phyloP scores from a whole-genome alignment of 2,888 invertebrate species.

The Torymus auratus region DNA sequence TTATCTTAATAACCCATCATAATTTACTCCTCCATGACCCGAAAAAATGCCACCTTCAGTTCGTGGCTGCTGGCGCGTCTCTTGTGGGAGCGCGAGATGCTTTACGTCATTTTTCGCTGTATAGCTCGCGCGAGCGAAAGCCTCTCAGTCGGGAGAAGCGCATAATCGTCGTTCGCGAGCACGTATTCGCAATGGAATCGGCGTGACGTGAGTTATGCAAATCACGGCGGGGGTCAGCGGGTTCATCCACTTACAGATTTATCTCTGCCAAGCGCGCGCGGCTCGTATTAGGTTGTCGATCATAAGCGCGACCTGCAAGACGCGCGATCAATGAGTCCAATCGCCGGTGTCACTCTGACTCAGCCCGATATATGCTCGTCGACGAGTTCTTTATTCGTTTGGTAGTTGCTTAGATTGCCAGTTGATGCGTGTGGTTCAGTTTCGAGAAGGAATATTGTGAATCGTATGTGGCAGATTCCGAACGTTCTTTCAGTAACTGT shows the following conservation, averaged over 20 bases:
- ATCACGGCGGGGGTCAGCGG: constrained; percentile 57
- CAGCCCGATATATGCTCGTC: constrained; percentile 18
- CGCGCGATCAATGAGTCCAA: constrained; percentile 41
- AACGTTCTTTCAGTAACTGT: too few species aligned
- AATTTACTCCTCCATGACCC: constrained; percentile 23
- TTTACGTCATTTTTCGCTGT: constrained; percentile 50
- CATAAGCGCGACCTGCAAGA: constrained; percentile 16
- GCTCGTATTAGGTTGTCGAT: constrained; percentile 43
- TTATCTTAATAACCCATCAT: constrained; percentile 45
- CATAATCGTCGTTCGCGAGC: constrained; percentile 35
- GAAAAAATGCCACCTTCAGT: constrained; percentile 12
- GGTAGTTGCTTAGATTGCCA: neutral
- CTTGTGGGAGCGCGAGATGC: constrained; percentile 9
- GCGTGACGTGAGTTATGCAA: constrained; percentile 62
- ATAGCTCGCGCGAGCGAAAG: constrained; percentile 5
- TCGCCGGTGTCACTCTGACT: constrained; percentile 51
- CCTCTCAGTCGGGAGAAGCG: neutral
- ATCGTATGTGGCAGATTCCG: too few species aligned
- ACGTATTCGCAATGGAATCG: constrained; percentile 56
- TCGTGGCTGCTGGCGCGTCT: constrained; percentile 17
- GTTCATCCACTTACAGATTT: constrained; percentile 59
- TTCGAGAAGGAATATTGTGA: too few species aligned
- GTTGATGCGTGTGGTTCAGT: too few species aligned
- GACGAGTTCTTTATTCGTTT: neutral
- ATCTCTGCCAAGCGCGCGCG: constrained; percentile 45